These are phyloP conservation scores for Agrochola lota DNA, from an alignment of 2,888 invertebrate species.

Conservation along the genomic window DNA sequence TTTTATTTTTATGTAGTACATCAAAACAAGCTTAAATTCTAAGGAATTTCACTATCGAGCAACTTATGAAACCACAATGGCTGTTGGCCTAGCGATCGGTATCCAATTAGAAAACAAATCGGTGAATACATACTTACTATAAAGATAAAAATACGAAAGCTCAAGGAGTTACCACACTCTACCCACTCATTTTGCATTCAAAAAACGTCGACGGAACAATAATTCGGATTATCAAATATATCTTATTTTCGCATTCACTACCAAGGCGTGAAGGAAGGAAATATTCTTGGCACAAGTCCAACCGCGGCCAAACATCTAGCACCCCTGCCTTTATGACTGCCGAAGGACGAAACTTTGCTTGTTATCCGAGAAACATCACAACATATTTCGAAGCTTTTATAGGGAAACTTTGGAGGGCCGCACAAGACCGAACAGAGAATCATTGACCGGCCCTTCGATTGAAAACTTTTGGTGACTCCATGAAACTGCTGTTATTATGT, in stretches of 20 bases:
- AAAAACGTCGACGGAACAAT: conserved; percentile 50
- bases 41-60: conserved; percentile 6
- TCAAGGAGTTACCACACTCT: conserved; percentile 3
- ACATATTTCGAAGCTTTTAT: conserved; percentile 85
- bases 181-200: conserved; percentile 45
- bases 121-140: neutral
- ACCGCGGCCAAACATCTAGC: conserved; percentile 72
- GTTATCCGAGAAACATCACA: conserved; percentile 88
- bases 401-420: conserved; percentile 82
- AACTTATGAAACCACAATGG: neutral
- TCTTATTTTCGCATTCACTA: conserved; percentile 63
- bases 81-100: no score
- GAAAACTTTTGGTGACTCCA: conserved; percentile 56
- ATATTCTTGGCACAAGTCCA: conserved; percentile 73
- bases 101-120: neutral
- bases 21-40: conserved; percentile 4
- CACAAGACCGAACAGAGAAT: conserved; percentile 70
- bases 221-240: conserved; percentile 64
- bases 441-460: conserved; percentile 67
- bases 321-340: conserved; percentile 73
- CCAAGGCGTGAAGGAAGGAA: conserved; percentile 57
- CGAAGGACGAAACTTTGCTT: conserved; percentile 85
- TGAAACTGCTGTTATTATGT: conserved; percentile 59
- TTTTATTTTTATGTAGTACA: neutral
- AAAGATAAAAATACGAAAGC: neutral